These are phyloP conservation scores for Dromiciops gliroides DNA, from an alignment of 2,113 vertebrate genomes.

Conservation along the genomic window DNA sequence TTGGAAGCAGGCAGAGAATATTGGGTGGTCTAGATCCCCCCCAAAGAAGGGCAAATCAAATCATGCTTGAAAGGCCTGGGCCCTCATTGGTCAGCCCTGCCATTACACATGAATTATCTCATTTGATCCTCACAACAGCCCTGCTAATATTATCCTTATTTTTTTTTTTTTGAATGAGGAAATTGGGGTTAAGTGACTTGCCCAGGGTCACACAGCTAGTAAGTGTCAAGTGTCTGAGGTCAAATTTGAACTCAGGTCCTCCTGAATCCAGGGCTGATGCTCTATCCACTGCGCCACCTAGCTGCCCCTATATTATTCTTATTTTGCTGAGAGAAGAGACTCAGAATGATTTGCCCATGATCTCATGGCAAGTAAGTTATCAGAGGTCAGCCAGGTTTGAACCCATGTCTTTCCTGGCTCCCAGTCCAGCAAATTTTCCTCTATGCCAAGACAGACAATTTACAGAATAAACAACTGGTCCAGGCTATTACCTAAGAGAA, in stretches of 20 bases:
- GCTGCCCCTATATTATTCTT: too few relatives aligned
- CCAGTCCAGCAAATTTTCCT: background rate
- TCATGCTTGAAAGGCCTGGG: background rate
- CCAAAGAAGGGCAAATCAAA: background rate
- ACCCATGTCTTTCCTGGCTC: constrained; percentile 25
- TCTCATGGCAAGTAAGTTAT: constrained; percentile 19
- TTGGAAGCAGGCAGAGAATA: background rate
- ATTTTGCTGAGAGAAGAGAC: constrained; percentile 49
- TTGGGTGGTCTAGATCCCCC: background rate
- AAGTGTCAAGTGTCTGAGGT: too few relatives aligned
- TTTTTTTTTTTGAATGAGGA: too few relatives aligned
- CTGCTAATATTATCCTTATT: constrained; percentile 7
- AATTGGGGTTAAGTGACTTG: too few relatives aligned
- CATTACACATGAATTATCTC: constrained; percentile 32
- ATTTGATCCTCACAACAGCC: constrained; percentile 41
- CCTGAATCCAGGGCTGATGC: too few relatives aligned
- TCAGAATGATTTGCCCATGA: constrained; percentile 24
- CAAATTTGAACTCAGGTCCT: too few relatives aligned
- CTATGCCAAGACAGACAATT: background rate
- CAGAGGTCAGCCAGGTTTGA: constrained; percentile 35
- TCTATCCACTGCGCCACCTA: too few relatives aligned
- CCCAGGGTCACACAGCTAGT: too few relatives aligned
- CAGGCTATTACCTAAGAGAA: background rate
- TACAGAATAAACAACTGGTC: background rate
- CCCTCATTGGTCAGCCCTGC: background rate